Conservation (phyloP, 1,140 invertebrate genomes). For the Musca domestica region DNA sequence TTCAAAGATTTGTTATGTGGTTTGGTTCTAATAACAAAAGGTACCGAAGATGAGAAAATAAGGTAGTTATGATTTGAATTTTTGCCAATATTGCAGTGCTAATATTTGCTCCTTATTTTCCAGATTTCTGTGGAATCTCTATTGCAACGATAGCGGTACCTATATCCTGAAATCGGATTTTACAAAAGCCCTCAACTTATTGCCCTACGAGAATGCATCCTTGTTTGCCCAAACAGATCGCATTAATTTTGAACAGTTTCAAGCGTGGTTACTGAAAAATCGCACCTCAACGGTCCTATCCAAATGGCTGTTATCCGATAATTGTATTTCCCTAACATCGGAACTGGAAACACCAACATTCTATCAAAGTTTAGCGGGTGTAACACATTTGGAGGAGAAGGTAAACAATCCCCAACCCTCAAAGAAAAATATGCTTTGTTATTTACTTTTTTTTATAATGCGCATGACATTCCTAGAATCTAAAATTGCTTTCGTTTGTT, state of each 20-base stretch:
- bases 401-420: no score
- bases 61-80: slow-evolving; percentile 61
- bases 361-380: slow-evolving; percentile 86
- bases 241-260: slow-evolving; percentile 68
- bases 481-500: no score
- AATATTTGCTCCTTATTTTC: slow-evolving; percentile 15
- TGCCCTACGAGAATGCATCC: slow-evolving; percentile 42
- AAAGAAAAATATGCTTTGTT: no score
- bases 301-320: slow-evolving; percentile 74
- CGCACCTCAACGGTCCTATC: slow-evolving; percentile 76
- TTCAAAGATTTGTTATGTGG: slow-evolving; percentile 82
- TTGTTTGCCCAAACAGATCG: slow-evolving; percentile 48
- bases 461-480: no score
- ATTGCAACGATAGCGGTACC: slow-evolving; percentile 75
- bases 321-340: slow-evolving; percentile 68
- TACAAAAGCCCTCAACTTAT: slow-evolving; percentile 63
- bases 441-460: no score
- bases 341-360: slow-evolving; percentile 86
- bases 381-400: slow-evolving; percentile 76
- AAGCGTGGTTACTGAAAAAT: slow-evolving; percentile 69
- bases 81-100: neutral
- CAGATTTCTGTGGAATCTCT: slow-evolving; percentile 82
- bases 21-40: slow-evolving; percentile 78
- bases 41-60: slow-evolving; percentile 79
- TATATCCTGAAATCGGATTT: slow-evolving; percentile 75